Evolutionary conservation across 2,888 invertebrate species (phyloP), one percentile per base, ranked within the genome.

Genomic region (Tetheella fluctuosa): DNA sequence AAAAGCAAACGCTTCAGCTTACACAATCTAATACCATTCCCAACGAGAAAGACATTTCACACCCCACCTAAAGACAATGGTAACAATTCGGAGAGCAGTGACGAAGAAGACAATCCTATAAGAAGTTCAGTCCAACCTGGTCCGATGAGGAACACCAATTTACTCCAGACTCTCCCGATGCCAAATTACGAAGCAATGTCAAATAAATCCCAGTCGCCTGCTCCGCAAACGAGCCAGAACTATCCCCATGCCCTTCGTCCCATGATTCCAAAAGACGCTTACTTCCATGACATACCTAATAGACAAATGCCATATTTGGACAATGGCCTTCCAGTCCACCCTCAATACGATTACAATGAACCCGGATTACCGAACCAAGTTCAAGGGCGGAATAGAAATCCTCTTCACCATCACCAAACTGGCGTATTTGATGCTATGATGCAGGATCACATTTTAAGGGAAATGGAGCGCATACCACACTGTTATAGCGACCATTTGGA

Each of bases 181-280:
- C 94, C 94, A 0, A 94, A 94, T 75, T 95, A 94, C 76, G 94
- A 95, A 72, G 94, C 94, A 12, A 89, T 92, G 71, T 89, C 92
- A 1, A 84, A 73, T n/a, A 86, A 88, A 64, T 88, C 92, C 0
- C 90, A 88, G 25, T 88, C 92, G 0, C 90, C 92, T 4, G 88
- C 87, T 0, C 89, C 85, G 48, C 85, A 83, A 64, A 75, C 76
- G 0, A 76, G 76, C 59, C 63, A 74, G 4, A 76, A 75, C 28
- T 80, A 82, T 52, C 72, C 79, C 23, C 81, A 80, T 37, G 89
- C 91, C 59, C 69, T 86, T 48, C 76, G 88, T 23, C 66, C 87
- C 0, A 86, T 94, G 74, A 88, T 94, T 58, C 94, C 94, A 13
- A 94, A 94, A 84, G 94, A 94, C 80, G 94, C 94, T 0, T 94